Percentiles rank a stretch among this genome's conserved stretches.
These are phyloP conservation scores for Rutpela maculata DNA, from an alignment of 2,888 invertebrate genomes.

Conservation along the genomic window DNA sequence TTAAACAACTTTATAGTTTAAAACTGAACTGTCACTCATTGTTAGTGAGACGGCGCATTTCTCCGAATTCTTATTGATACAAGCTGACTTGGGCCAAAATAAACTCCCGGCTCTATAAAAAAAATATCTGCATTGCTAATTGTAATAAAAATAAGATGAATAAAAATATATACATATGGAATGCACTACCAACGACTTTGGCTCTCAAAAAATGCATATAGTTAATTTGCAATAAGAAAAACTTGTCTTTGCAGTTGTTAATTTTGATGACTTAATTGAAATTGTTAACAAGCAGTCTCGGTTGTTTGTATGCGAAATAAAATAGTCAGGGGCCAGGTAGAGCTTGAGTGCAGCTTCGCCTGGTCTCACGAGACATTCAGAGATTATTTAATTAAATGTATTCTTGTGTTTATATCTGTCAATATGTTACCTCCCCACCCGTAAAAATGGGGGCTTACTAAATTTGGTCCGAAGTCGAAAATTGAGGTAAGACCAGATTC, in stretches of 20 bases:
- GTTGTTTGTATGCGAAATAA: no score
- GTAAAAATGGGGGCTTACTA: no score
- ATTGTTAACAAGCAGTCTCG: no score
- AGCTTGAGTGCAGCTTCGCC: no score
- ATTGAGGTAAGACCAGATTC: no score
- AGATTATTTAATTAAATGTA: no score
- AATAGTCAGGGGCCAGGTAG: no score
- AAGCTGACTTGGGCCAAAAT: neutral
- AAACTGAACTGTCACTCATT: conserved; percentile 1
- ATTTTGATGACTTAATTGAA: neutral
- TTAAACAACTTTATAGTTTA: neutral
- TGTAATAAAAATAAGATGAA: neutral
- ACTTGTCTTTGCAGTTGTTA: neutral
- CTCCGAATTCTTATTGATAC: neutral
- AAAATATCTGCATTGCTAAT: neutral
- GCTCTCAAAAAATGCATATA: neutral
- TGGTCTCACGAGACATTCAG: no score
- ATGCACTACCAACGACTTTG: neutral
- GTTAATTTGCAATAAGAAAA: neutral
- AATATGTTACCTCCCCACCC: no score
- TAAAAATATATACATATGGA: neutral
- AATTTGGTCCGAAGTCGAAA: no score
- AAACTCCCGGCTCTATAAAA: neutral
- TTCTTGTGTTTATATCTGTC: no score
- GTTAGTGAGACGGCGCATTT: neutral